Evolutionary conservation across 2,797 vertebrate genomes (phyloP), one percentile per base, ranked within the genome.

Genomic region (Pseudochirops corinnae): DNA sequence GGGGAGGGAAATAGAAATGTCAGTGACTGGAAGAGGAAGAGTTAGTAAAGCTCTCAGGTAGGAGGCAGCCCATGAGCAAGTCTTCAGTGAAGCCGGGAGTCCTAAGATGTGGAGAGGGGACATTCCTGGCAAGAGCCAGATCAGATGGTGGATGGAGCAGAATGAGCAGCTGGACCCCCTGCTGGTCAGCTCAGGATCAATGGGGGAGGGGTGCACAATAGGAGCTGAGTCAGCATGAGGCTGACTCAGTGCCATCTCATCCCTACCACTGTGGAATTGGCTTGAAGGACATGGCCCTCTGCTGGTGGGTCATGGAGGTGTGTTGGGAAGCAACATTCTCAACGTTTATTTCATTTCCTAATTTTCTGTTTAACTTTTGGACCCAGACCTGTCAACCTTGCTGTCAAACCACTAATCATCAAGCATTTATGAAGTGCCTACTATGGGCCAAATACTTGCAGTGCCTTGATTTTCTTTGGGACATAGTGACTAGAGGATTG

Each of bases 321-420:
- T 18, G 94, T 29, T 10, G 93, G 56, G 53, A 93, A 46, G 55
- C 90, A 55, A 94, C 50, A 56, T 58, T 91, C 53, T 50, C 82
- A 55, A 92, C 87, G 82, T 7, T 74, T 4, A 92, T 56, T 93
- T 94, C 94, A 50, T 93, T 94, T 94, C 57, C 90, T 90, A 92
- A 92, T 13, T 92, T 57, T 93, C 62, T 55, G 50, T 13, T 56
- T 31, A 46, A 50, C 1, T 57, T 96, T 55, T 29, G 24, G 14
- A 9, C 31, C 16, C 21, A 39, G 67, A 39, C 16, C 33, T 74
- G 2, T 74, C 21, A 21, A 46, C 21, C 39, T 82, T 26, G 0
- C 39, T 26, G 6, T 46, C 74, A 46, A 74, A 26, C 21, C 74
- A 82, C 24, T 31, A 10, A 82, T 82, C 21, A 82, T 24, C n/a